Conservation (phyloP, 1,140 invertebrate species). For the Bombus turneri region DNA sequence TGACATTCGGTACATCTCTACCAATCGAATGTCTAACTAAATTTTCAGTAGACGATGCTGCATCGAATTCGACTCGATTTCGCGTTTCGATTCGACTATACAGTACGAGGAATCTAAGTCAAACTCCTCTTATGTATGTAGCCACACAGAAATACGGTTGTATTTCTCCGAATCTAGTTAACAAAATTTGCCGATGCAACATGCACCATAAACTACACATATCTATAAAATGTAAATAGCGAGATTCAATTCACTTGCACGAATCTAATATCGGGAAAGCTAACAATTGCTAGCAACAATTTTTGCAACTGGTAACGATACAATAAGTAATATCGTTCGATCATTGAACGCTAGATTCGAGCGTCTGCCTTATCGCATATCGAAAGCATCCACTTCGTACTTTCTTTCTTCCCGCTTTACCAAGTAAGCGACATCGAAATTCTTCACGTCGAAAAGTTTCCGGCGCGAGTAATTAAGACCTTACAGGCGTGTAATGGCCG, state of each 20-base stretch:
- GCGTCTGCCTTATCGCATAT: no score
- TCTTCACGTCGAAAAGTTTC: constrained; percentile 38
- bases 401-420: not conserved
- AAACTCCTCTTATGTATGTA: not conserved
- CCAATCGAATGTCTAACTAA: not conserved
- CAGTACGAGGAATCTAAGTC: not conserved
- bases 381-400: not conserved
- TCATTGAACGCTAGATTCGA: no score
- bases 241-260: not conserved
- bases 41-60: not conserved
- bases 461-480: constrained; percentile 46
- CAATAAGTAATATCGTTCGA: not conserved
- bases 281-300: not conserved
- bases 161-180: not conserved
- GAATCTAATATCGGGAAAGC: not conserved
- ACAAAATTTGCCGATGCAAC: not conserved
- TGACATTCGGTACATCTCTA: not conserved
- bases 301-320: not conserved
- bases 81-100: not conserved
- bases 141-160: not conserved
- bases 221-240: not conserved
- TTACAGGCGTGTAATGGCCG: constrained; percentile 60
- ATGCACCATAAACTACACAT: not conserved
- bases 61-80: not conserved
- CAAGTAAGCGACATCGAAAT: not conserved